Conservation (phyloP, 2,797 vertebrate species). For the Phoebastria nigripes region DNA sequence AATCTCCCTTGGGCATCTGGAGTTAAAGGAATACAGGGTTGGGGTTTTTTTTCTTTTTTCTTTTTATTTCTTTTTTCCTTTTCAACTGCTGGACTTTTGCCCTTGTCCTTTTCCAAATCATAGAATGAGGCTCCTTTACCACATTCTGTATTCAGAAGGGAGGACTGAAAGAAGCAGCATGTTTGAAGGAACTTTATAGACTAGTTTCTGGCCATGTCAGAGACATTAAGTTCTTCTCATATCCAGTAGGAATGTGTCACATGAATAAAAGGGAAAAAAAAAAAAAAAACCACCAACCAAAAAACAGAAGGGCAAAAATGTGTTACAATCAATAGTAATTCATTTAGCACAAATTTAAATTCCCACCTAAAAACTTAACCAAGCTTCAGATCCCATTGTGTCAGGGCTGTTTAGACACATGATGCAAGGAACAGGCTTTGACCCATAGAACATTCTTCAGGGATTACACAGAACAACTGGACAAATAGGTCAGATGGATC, state of each 20-base stretch:
- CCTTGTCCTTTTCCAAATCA: background rate
- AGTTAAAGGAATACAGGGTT: conserved; percentile 43
- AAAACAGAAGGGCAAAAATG: rapidly evolving
- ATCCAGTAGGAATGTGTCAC: background rate
- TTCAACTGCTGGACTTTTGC: background rate
- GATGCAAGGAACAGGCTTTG: background rate
- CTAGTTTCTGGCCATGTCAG: background rate
- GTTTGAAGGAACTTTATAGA: background rate
- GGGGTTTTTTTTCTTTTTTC: background rate
- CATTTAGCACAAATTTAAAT: background rate
- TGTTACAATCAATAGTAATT: background rate
- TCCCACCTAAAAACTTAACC: background rate
- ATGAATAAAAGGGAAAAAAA: background rate
- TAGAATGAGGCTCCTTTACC: background rate
- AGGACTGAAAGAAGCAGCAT: background rate
- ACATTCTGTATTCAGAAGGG: background rate
- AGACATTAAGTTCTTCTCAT: background rate
- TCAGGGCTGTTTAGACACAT: background rate
- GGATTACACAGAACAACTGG: background rate
- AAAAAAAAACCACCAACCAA: background rate
- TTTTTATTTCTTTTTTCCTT: background rate
- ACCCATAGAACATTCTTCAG: background rate
- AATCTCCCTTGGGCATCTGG: conserved; percentile 33
- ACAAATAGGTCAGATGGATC: background rate
- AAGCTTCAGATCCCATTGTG: background rate